These are phyloP conservation scores for Myotis yumanensis DNA, from an alignment of 2,113 vertebrate genomes.

Conservation along the genomic window DNA sequence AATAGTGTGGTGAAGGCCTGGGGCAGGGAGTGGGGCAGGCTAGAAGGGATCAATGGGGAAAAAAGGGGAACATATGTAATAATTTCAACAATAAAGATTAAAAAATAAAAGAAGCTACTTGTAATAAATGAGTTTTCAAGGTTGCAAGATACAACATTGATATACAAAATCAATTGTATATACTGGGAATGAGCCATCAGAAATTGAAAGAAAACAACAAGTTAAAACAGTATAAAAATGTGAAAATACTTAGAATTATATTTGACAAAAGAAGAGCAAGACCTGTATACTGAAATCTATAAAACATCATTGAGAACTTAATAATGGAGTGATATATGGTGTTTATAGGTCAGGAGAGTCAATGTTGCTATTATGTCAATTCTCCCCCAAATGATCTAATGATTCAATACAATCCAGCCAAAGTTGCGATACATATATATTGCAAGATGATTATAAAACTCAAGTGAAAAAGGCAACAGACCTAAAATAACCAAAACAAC, in stretches of 20 bases:
- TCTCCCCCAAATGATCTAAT: background rate
- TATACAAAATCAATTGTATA: background rate
- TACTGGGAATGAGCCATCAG: background rate
- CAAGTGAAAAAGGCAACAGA: background rate
- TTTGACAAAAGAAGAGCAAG: background rate
- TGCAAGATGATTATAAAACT: background rate
- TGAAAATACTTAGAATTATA: slow-evolving; percentile 1
- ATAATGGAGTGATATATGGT: background rate
- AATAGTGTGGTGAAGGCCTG: no score
- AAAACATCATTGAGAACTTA: background rate
- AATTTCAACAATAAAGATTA: no score
- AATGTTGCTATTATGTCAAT: background rate
- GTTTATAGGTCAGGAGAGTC: background rate
- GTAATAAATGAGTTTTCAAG: background rate
- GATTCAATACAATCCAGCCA: background rate
- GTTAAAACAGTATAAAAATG: background rate
- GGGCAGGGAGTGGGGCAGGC: no score
- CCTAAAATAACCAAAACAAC: background rate
- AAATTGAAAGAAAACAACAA: background rate
- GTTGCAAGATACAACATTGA: background rate
- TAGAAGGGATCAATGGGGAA: no score
- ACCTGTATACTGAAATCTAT: background rate
- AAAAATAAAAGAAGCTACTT: background rate
- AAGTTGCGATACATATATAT: background rate
- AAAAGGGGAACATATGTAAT: background rate